A percentile compares a stretch with the other conserved stretches of the same genome.
Evolutionary conservation across 2,113 vertebrate genomes (phyloP).

Genomic region (Tragelaphus imberbis): DNA sequence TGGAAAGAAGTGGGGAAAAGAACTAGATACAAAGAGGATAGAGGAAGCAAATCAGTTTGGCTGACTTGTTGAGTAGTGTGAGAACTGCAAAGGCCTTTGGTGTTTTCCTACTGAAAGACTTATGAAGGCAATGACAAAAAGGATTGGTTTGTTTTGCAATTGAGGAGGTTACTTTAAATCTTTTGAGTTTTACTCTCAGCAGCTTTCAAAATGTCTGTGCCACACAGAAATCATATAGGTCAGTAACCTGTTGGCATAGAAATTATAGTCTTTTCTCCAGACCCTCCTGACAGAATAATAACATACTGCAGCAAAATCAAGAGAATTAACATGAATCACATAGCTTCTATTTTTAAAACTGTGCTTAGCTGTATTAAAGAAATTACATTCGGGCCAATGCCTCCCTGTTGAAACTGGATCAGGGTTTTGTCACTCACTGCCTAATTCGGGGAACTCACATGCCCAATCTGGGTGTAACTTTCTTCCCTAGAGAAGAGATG

Average conservation of each 20-base stretch:
- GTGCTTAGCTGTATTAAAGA: slow-evolving; percentile 58
- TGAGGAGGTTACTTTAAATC: slow-evolving; percentile 13
- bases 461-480: background rate
- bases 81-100: background rate
- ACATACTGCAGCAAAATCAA: slow-evolving; percentile 26
- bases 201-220: slow-evolving; percentile 18
- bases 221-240: slow-evolving; percentile 27
- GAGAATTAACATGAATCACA: slow-evolving; percentile 26
- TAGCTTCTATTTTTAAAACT: slow-evolving; percentile 1
- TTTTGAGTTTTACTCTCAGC: slow-evolving; percentile 33
- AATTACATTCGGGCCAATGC: slow-evolving; percentile 7
- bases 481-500: background rate
- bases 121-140: slow-evolving; percentile 7
- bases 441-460: background rate
- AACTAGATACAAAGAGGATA: background rate
- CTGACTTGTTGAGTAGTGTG: background rate
- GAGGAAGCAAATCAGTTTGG: background rate
- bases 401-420: slow-evolving; percentile 33
- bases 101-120: background rate
- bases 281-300: slow-evolving; percentile 1
- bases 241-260: slow-evolving; percentile 43
- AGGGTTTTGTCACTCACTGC: background rate
- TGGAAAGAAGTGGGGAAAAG: background rate
- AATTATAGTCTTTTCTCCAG: slow-evolving; percentile 26
- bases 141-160: background rate